Conservation (phyloP, 2,888 invertebrate genomes). For the Cabera pusaria region DNA sequence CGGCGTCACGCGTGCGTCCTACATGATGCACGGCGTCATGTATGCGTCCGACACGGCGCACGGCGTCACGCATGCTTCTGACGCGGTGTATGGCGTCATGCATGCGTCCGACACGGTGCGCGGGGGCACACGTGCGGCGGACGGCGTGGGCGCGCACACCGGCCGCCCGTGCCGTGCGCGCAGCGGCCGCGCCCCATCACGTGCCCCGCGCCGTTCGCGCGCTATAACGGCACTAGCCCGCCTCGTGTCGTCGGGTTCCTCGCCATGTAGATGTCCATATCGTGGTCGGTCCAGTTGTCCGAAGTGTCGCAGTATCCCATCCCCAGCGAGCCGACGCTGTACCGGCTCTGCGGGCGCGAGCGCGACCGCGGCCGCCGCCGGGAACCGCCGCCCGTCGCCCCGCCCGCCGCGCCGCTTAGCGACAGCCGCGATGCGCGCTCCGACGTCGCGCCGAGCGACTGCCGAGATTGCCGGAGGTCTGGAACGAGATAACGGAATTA, state of each 20-base stretch:
- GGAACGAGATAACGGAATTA: too few species aligned
- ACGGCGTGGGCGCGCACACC: neutral
- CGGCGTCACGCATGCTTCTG: slow-evolving; percentile 10
- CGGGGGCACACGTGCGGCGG: slow-evolving; percentile 6
- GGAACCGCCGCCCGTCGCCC: slow-evolving; percentile 84
- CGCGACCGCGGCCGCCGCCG: slow-evolving; percentile 90
- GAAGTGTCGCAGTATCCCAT: slow-evolving; percentile 95
- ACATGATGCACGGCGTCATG: neutral
- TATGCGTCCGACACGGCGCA: neutral
- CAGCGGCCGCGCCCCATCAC: slow-evolving; percentile 42
- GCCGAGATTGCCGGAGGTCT: slow-evolving; percentile 94
- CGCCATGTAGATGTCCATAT: slow-evolving; percentile 97
- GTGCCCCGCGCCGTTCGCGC: slow-evolving; percentile 52
- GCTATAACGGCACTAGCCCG: slow-evolving; percentile 92
- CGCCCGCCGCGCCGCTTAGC: slow-evolving; percentile 85
- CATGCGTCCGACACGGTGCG: neutral
- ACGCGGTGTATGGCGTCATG: neutral
- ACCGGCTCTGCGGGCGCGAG: slow-evolving; percentile 91
- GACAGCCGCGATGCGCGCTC: slow-evolving; percentile 91
- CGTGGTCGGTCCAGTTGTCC: slow-evolving; percentile 97
- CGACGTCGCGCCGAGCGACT: slow-evolving; percentile 92
- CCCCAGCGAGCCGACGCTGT: slow-evolving; percentile 91
- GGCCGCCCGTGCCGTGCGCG: slow-evolving; percentile 32
- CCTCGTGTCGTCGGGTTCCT: slow-evolving; percentile 94
- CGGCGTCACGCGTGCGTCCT: slow-evolving; percentile 1